Conservation (phyloP, 1,140 invertebrate species). For the Anoplophora glabripennis region DNA sequence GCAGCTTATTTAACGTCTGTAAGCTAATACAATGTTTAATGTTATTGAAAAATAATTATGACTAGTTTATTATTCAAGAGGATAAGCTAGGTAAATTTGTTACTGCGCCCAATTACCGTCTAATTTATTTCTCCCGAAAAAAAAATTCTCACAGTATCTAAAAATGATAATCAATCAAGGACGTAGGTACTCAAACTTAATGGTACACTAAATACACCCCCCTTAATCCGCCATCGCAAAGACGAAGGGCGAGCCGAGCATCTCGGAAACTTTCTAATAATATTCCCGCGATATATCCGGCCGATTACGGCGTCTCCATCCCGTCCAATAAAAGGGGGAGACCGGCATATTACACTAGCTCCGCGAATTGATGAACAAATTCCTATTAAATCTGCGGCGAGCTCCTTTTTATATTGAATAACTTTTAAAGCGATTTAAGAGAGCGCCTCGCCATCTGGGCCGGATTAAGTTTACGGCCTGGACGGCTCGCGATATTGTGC, state of each 20-base stretch:
- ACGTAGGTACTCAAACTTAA: constrained; percentile 3
- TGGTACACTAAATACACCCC: constrained; percentile 7
- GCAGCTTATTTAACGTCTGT: no score
- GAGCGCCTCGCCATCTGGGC: constrained; percentile 43
- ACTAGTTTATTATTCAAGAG: no score
- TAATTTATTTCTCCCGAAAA: no score
- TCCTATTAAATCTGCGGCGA: constrained; percentile 48
- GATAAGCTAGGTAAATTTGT: no score
- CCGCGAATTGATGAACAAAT: constrained; percentile 49
- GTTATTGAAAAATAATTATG: neutral
- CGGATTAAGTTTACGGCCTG: constrained; percentile 46
- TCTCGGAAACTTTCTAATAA: constrained; percentile 5
- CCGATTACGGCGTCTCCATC: constrained; percentile 21
- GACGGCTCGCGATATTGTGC: constrained; percentile 38
- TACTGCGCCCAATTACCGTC: no score
- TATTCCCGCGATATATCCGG: constrained; percentile 4
- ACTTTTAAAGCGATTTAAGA: constrained; percentile 48
- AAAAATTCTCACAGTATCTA: no score
- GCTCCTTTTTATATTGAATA: constrained; percentile 50
- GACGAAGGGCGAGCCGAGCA: constrained; percentile 1
- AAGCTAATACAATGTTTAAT: neutral
- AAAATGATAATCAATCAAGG: neutral
- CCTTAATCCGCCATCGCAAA: constrained; percentile 2
- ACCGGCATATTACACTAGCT: constrained; percentile 39
- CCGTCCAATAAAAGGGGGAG: constrained; percentile 39